Evolutionary conservation across 2,797 vertebrate genomes (phyloP).

Genomic region (Yasuhikotakia modesta): DNA sequence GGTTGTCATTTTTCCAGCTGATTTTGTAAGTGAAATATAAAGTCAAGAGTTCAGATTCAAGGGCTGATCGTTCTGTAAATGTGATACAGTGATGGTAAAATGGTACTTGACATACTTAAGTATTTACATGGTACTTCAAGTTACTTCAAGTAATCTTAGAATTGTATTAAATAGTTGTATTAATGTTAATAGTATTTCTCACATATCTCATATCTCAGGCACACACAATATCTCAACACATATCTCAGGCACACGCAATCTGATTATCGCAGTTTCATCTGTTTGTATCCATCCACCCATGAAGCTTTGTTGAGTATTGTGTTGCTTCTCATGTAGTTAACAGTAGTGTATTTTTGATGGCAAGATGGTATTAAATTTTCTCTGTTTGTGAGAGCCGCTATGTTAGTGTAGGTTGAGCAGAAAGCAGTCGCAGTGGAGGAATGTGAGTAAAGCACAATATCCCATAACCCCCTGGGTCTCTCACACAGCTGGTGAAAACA

Average conservation of each 20-base stretch:
- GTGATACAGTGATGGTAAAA: too few relatives aligned
- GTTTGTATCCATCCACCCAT: neutral
- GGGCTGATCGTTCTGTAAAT: too few relatives aligned
- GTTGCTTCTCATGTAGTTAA: neutral
- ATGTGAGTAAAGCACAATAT: constrained; percentile 63
- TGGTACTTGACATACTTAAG: neutral
- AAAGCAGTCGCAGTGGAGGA: constrained; percentile 70
- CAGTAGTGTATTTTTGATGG: neutral
- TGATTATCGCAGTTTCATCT: neutral
- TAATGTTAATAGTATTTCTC: neutral
- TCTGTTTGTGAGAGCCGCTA: constrained; percentile 10
- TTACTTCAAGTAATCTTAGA: neutral
- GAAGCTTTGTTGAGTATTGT: neutral
- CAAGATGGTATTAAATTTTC: neutral
- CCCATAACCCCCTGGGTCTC: constrained; percentile 51
- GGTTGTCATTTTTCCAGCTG: neutral
- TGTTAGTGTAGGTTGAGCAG: constrained; percentile 28
- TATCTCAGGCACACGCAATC: neutral
- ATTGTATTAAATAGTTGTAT: too few relatives aligned
- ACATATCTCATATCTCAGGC: neutral
- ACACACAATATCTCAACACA: neutral
- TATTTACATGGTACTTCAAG: neutral
- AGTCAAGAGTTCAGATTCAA: neutral
- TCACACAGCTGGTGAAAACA: constrained; percentile 73
- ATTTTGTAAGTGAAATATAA: neutral